phyloP scores from a whole-genome alignment of 2,888 invertebrate genomes.

The Octodonta nipae region DNA sequence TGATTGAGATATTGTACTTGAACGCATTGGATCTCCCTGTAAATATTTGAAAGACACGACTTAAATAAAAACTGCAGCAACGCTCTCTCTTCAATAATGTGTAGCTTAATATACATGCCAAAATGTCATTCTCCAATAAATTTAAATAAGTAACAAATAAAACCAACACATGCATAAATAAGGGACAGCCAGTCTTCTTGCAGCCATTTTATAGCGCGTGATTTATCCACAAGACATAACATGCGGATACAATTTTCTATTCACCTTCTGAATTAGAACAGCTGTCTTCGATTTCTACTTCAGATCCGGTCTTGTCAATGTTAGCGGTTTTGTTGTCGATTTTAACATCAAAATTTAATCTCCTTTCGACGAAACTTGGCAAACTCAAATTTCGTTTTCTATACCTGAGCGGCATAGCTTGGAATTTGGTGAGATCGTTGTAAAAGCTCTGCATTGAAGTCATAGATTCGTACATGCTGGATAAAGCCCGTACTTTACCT shows the following conservation, averaged over 20 bases:
- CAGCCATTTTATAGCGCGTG: conserved; percentile 12
- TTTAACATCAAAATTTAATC: conserved; percentile 18
- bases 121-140: too few relatives aligned
- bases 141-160: too few relatives aligned
- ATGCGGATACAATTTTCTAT: conserved; percentile 14
- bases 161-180: too few relatives aligned
- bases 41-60: too few relatives aligned
- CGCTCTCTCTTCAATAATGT: too few relatives aligned
- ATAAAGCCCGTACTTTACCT: conserved; percentile 55
- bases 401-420: conserved; percentile 40
- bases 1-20: too few relatives aligned
- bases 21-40: too few relatives aligned
- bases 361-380: conserved; percentile 26
- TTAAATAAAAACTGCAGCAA: too few relatives aligned
- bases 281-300: conserved; percentile 3
- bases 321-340: conserved; percentile 9
- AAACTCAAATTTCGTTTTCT: conserved; percentile 50
- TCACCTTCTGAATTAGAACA: conserved; percentile 12
- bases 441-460: conserved; percentile 41
- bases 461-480: conserved; percentile 57
- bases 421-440: conserved; percentile 37
- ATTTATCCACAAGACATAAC: conserved; percentile 10
- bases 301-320: conserved; percentile 4
- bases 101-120: too few relatives aligned
- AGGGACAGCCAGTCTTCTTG: not conserved